Base-by-base conservation (phyloP, 2,797 vertebrate species). In the Dromococcyx pavoninus region DNA sequence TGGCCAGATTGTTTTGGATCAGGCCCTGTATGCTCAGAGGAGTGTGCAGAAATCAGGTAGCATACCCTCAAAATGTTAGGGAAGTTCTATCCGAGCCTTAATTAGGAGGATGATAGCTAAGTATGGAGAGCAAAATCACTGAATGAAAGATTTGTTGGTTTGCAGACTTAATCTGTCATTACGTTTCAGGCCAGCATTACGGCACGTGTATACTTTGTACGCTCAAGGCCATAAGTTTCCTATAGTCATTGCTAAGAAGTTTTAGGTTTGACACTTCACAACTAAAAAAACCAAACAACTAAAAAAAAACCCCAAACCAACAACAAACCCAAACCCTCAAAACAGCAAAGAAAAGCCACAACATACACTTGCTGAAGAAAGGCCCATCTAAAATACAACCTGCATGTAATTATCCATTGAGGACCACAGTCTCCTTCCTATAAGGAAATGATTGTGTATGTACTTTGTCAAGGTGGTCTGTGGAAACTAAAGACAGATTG, bases 161-260 rank as follows among this genome's bases (percentile, higher is more conserved):
- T 69, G 43, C 17, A 30, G 25, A 33, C 46, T 65, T 87, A 51
- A 13, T 48, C n/a, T 60, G 27, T 60, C 14, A 6, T 32, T n/a
- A 16, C 37, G 30, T 72, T 84, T 72, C 43, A 57, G 37, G n/a
- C 39, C n/a, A n/a, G 25, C 15, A 6, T 44, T 35, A 13, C 8
- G 75, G 24, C 7, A 21, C 1, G 3, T 53, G 17, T 46, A 17
- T 30, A 8, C 0, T 1, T 22, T 51, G 39, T 4, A 35, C 5
- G 0, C 12, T 24, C 22, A 51, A 50, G 50, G 23, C 19, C 23
- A 4, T 56, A 24, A 2, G 27, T n/a, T 64, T 39, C 22, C 35
- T 77, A 0, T 44, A 64, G 54, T 64, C 8, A 13, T 50, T 35
- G 12, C 25, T 35, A 62, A 33, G 56, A 78, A 37, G 27, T 50